Base-by-base conservation (phyloP, 53 echinoderm and acorn worm species). In the Zoroaster sp. region DNA sequence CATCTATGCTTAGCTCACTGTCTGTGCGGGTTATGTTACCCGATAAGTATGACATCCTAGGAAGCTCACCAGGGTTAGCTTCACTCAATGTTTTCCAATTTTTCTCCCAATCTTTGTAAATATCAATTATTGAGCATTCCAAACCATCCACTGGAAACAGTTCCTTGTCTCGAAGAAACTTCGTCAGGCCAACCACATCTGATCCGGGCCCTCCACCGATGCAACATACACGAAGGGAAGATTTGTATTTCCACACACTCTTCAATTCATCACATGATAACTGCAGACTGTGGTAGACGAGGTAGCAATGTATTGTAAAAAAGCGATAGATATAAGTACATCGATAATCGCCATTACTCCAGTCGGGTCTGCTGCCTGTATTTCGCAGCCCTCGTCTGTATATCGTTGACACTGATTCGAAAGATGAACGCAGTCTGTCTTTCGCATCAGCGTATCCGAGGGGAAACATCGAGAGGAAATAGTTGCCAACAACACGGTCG, bases 141-240 rank as follows among this genome's bases (percentile, higher is more conserved):
- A 80, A 30, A 13, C 80, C n/a, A 32, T 20, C 11, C 4, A 18
- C 12, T 80, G 66, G 41, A 31, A 65, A 11, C 20, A 54, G 67
- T 31, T 1, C 4, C 23, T 5, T 66, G 15, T 80, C 80, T 40
- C 31, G 65, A 28, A 80, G 66, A 21, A 80, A 80, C 41, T 66
- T 80, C 28, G 39, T n/a, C 80, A 80, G 80, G 23, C 80, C 66
- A 15, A 80, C 23, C 4, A 40, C 39, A 6, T 80, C 80, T 40
- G 80, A 80, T 12, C 80, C 80, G 28, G 80, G 80, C 5, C 80
- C 80, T 31, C 80, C 80, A 40, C 80, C 80, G 40, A 80, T 59
- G 30, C 80, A 65, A 15, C 80, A 80, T 3, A 66, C 66, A 40
- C 55, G 42, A 9, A 80, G 21, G 40, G 8, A 31, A 5, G 18